Evolutionary conservation across 2,797 vertebrate species (phyloP).

Genomic region (Parotocinclus haroldoi): DNA sequence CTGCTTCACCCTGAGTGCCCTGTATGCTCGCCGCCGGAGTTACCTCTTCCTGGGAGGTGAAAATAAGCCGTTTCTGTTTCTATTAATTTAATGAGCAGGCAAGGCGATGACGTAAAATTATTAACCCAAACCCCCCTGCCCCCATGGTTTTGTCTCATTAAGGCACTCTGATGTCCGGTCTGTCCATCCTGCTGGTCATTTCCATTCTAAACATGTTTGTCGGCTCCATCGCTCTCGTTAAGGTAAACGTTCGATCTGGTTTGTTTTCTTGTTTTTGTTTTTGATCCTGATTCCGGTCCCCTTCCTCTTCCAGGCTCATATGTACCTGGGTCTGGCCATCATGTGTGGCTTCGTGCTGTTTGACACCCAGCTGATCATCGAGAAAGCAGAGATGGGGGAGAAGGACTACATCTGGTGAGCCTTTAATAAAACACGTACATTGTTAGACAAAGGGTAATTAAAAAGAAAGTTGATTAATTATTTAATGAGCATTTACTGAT

Average conservation of each 20-base stretch:
- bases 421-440: neutral
- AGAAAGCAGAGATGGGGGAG: slow-evolving; percentile 93
- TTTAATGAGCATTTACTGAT: no score
- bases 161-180: slow-evolving; percentile 88
- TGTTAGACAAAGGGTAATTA: no score
- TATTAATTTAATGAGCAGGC: neutral
- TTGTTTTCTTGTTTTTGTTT: neutral
- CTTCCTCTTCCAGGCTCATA: slow-evolving; percentile 73
- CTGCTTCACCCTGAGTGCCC: slow-evolving; percentile 92
- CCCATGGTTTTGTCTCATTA: neutral
- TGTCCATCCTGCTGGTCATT: slow-evolving; percentile 81
- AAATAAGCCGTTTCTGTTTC: slow-evolving; percentile 13
- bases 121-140: no score
- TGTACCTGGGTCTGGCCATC: slow-evolving; percentile 86
- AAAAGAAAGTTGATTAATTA: no score
- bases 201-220: slow-evolving; percentile 85
- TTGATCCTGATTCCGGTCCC: neutral
- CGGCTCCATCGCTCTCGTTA: slow-evolving; percentile 83
- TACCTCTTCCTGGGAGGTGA: slow-evolving; percentile 93
- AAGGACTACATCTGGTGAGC: slow-evolving; percentile 96
- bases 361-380: slow-evolving; percentile 96
- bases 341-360: slow-evolving; percentile 98
- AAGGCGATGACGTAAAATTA: no score
- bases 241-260: slow-evolving; percentile 63
- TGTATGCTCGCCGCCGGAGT: slow-evolving; percentile 87